Evolutionary conservation across 2,888 invertebrate genomes (phyloP), one percentile per base, ranked within the genome.

Genomic region (Melanostoma scalare): DNA sequence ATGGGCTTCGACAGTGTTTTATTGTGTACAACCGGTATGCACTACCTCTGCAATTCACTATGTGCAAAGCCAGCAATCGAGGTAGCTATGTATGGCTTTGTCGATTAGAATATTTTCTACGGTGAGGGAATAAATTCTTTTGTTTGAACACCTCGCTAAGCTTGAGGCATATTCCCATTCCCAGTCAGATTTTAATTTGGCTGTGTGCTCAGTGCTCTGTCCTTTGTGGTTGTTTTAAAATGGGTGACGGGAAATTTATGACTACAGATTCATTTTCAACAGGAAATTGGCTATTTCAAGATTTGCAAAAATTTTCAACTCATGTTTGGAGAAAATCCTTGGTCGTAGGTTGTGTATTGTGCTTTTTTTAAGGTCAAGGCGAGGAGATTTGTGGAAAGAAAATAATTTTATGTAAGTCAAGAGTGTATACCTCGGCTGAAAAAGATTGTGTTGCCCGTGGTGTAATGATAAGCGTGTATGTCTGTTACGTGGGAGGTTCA

Each of bases 211-310:
- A 38, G n/a, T 31, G 35, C 44, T 30, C 8, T 8, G 44, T 36
- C 20, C 20, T n/a, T 3, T 35, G 6, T 6, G 36, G 46, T 10
- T 10, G 10, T 10, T 46, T 46, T 46, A 4, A 6, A 8, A 8
- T 46, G 44, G 55, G 4, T 40, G 46, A 30, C 5, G 36, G 20
- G 8, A 52, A 60, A 76, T 76, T 69, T 69, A 63, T 76, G 61
- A 61, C 40, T 38, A 40, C 35, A 69, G 61, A 68, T 76, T 68
- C 46, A 53, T 53, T 60, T 68, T 40, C n/a, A 33, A 48, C 20
- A 20, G 53, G 55, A 69, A 69, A 61, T 76, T 76, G 69, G 61
- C 53, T 60, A 10, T 60, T 63, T 40, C 9, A 40, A 61, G 36
- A 42, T 44, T 42, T 56, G 73, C 56, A 58, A 20, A 20, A 20